A percentile compares a stretch with the other conserved stretches of the same genome.
phyloP scores from a whole-genome alignment of 2,888 invertebrate genomes.

The Fragum sueziense region DNA sequence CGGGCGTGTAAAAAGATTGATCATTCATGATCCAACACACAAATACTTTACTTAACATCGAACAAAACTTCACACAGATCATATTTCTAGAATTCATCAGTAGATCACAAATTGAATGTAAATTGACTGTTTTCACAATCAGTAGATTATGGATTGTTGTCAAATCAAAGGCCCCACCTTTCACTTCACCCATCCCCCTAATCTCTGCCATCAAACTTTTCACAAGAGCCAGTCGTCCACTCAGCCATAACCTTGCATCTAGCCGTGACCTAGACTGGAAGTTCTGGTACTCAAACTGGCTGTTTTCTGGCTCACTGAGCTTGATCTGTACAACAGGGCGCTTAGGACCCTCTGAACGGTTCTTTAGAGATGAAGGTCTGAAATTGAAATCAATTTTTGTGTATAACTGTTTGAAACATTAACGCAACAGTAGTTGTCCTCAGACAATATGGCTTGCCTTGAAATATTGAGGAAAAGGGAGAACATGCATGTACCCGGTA shows the following conservation, averaged over 20 bases:
- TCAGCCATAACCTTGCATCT: slow-evolving; percentile 79
- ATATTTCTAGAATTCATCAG: too few relatives aligned
- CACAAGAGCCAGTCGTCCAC: slow-evolving; percentile 76
- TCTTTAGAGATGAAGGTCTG: slow-evolving; percentile 76
- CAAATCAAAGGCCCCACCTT: too few relatives aligned
- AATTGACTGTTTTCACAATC: too few relatives aligned
- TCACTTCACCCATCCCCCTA: slow-evolving; percentile 79
- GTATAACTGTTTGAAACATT: not conserved
- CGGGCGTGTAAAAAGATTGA: too few relatives aligned
- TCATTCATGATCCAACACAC: too few relatives aligned
- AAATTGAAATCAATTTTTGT: slow-evolving; percentile 14
- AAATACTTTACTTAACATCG: too few relatives aligned
- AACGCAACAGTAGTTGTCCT: not conserved
- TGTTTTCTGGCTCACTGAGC: slow-evolving; percentile 73
- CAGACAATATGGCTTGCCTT: not conserved
- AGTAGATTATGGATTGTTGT: too few relatives aligned
- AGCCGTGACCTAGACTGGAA: slow-evolving; percentile 79
- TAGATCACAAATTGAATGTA: too few relatives aligned
- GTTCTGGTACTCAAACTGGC: slow-evolving; percentile 79
- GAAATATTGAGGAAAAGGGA: not conserved
- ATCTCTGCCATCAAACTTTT: slow-evolving; percentile 76
- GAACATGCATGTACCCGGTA: not conserved
- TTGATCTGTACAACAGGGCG: slow-evolving; percentile 60
- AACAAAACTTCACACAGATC: too few relatives aligned
- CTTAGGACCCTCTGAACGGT: slow-evolving; percentile 47